phyloP scores from a whole-genome alignment of 2,113 vertebrate species.

The Podarcis raffonei region DNA sequence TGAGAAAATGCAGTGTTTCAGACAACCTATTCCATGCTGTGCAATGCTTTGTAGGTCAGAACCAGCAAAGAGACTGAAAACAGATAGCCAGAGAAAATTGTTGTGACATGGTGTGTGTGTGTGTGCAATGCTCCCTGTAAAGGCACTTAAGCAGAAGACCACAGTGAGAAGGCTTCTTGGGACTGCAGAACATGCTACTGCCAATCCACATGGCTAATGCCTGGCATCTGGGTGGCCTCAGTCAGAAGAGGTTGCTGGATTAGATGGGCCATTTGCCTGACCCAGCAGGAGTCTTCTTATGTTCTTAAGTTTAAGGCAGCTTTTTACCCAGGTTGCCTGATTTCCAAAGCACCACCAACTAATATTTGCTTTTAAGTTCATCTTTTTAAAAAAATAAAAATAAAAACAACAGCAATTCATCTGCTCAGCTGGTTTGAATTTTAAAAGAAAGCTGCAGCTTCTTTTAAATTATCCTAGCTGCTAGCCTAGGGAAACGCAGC shows the following conservation, averaged over 20 bases:
- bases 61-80: no score
- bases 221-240: no score
- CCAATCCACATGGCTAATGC: not conserved
- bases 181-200: not conserved
- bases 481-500: not conserved
- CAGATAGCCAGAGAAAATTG: no score
- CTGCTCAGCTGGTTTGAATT: no score
- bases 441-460: not conserved
- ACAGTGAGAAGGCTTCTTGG: not conserved
- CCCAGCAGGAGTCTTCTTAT: no score
- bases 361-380: not conserved
- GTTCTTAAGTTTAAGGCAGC: not conserved
- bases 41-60: no score
- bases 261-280: no score
- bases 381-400: not conserved
- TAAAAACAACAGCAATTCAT: no score
- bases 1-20: no score
- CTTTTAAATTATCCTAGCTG: not conserved
- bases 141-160: not conserved
- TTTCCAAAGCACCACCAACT: not conserved
- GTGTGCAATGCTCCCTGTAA: not conserved
- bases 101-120: no score
- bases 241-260: no score
- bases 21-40: no score
- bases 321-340: not conserved